phyloP scores from a whole-genome alignment of 2,888 invertebrate species.

The Phortica magna region DNA sequence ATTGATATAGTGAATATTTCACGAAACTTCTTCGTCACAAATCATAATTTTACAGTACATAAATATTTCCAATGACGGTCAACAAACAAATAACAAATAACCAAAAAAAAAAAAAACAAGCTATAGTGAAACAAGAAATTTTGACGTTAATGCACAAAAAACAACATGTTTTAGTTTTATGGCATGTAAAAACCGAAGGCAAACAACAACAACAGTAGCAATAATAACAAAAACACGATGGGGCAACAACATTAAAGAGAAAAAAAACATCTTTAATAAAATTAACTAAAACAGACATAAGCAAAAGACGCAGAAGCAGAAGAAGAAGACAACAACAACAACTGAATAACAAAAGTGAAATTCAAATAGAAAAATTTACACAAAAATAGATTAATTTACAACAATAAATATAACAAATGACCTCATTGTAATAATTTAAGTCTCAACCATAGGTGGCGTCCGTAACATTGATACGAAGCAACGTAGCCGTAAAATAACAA shows the following conservation, averaged over 20 bases:
- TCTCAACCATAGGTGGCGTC: conserved; percentile 41
- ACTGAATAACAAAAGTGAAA: too few species aligned
- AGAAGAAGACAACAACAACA: too few species aligned
- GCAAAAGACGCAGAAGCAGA: too few species aligned
- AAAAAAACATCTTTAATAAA: conserved; percentile 50
- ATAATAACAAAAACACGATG: conserved; percentile 31
- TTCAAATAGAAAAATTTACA: background rate
- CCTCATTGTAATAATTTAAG: conserved; percentile 9
- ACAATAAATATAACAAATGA: background rate
- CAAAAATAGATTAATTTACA: background rate
- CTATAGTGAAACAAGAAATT: conserved; percentile 53
- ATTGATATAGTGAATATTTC: too few species aligned
- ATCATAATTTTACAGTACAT: background rate
- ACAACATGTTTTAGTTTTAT: conserved; percentile 44
- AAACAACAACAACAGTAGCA: background rate
- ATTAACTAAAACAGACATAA: conserved; percentile 39
- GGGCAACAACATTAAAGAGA: conserved; percentile 37
- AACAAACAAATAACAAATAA: background rate
- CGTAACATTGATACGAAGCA: conserved; percentile 32
- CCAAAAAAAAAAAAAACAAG: conserved; percentile 29
- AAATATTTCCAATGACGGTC: conserved; percentile 2
- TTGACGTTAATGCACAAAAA: conserved; percentile 52
- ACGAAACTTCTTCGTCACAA: too few species aligned
- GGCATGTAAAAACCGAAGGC: background rate
- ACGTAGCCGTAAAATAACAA: conserved; percentile 41